phyloP scores from a whole-genome alignment of 2,113 vertebrate genomes.

The Theristicus caerulescens region DNA sequence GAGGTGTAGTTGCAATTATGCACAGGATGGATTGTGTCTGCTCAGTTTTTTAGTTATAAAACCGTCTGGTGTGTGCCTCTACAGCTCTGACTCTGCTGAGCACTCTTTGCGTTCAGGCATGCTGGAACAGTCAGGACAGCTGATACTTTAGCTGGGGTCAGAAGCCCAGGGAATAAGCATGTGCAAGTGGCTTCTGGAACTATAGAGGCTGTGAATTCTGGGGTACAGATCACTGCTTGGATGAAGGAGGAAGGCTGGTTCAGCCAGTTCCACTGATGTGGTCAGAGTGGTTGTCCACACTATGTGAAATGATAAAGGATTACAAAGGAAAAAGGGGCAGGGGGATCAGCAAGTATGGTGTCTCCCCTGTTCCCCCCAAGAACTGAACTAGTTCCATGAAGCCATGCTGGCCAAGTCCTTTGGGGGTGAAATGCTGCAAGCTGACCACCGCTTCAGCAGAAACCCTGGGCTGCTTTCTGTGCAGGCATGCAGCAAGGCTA shows the following conservation, averaged over 20 bases:
- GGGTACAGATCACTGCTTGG: not conserved
- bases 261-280: not conserved
- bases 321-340: not conserved
- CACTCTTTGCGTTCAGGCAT: not conserved
- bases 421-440: not conserved
- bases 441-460: not conserved
- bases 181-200: not conserved
- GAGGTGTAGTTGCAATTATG: not conserved
- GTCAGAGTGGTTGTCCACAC: not conserved
- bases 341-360: not conserved
- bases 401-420: not conserved
- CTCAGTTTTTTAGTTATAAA: not conserved
- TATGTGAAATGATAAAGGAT: not conserved
- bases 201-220: not conserved
- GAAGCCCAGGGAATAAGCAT: not conserved
- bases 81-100: not conserved
- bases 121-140: not conserved
- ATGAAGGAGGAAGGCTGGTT: not conserved
- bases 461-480: not conserved
- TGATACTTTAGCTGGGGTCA: not conserved
- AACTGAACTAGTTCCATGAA: not conserved
- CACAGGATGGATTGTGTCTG: not conserved
- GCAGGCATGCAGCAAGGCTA: not conserved
- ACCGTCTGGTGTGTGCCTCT: not conserved
- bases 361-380: not conserved